These are phyloP conservation scores for Hofmannophila pseudospretella DNA, from an alignment of 2,888 invertebrate genomes.

Conservation along the genomic window DNA sequence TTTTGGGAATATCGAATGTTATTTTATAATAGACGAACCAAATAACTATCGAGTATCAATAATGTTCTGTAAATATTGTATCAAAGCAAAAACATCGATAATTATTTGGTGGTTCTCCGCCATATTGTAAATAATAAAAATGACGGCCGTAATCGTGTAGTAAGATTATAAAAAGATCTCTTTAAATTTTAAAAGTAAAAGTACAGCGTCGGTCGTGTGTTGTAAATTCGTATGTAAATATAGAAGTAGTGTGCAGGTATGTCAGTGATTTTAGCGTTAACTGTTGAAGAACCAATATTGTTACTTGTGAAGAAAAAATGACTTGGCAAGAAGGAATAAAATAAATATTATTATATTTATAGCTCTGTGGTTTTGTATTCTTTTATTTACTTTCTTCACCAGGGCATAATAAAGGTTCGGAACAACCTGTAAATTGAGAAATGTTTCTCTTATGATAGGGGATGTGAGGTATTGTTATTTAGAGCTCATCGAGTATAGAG, in stretches of 20 bases:
- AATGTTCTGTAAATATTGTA: no score
- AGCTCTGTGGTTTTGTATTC: slow-evolving; percentile 11
- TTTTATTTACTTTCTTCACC: not conserved
- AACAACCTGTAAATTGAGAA: no score
- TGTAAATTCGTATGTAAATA: slow-evolving; percentile 30
- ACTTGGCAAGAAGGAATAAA: slow-evolving; percentile 39
- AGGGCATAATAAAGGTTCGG: no score
- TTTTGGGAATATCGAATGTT: no score
- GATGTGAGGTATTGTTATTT: no score
- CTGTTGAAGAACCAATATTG: slow-evolving; percentile 49
- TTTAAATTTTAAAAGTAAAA: slow-evolving; percentile 13
- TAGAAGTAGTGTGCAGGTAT: slow-evolving; percentile 13
- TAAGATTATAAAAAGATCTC: slow-evolving; percentile 10
- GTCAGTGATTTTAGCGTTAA: slow-evolving; percentile 15
- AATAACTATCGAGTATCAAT: no score
- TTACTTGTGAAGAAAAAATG: slow-evolving; percentile 43
- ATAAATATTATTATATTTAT: slow-evolving; percentile 74
- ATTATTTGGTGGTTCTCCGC: no score
- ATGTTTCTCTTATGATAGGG: no score
- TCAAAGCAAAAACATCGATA: no score
- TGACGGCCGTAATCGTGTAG: slow-evolving; percentile 2
- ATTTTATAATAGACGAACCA: no score
- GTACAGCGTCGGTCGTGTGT: slow-evolving; percentile 32
- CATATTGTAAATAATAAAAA: slow-evolving; percentile 1
- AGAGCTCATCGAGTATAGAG: no score